Evolutionary conservation across 2,888 invertebrate species (phyloP).

Genomic region (Atrina japonica): DNA sequence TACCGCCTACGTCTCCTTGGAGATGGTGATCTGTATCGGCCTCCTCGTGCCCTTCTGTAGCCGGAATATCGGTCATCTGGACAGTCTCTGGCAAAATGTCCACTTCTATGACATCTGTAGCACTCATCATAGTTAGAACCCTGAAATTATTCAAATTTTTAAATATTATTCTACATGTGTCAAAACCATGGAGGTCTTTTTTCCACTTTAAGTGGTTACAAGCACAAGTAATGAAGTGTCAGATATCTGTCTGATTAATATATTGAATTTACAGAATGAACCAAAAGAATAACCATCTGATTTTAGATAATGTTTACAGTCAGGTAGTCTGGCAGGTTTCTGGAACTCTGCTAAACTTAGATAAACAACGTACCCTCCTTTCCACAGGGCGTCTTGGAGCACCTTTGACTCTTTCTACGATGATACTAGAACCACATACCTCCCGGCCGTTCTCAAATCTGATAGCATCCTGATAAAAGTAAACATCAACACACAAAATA

Average conservation of each 20-base stretch:
- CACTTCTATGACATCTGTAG: conserved; percentile 78
- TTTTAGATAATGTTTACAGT: no score
- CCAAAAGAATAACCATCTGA: no score
- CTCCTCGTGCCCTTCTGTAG: conserved; percentile 22
- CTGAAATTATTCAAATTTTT: no score
- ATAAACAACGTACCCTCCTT: conserved; percentile 41
- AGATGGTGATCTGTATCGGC: conserved; percentile 55
- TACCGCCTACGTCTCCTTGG: conserved; percentile 42
- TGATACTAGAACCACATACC: conserved; percentile 77
- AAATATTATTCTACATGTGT: no score
- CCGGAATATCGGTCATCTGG: conserved; percentile 66
- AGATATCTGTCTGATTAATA: no score
- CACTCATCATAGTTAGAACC: conserved; percentile 74
- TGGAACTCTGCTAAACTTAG: no score
- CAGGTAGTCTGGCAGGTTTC: no score
- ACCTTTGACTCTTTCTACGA: conserved; percentile 80
- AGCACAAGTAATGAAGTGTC: no score
- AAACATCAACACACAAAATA: not conserved
- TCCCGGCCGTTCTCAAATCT: conserved; percentile 80
- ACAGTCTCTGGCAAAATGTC: conserved; percentile 80
- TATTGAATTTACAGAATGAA: no score
- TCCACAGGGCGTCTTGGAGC: conserved; percentile 70
- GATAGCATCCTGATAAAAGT: conserved; percentile 74
- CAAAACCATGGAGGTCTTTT: no score
- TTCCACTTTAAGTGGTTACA: no score